phyloP scores from a whole-genome alignment of 2,797 vertebrate species.

The Epinephelus coioides region DNA sequence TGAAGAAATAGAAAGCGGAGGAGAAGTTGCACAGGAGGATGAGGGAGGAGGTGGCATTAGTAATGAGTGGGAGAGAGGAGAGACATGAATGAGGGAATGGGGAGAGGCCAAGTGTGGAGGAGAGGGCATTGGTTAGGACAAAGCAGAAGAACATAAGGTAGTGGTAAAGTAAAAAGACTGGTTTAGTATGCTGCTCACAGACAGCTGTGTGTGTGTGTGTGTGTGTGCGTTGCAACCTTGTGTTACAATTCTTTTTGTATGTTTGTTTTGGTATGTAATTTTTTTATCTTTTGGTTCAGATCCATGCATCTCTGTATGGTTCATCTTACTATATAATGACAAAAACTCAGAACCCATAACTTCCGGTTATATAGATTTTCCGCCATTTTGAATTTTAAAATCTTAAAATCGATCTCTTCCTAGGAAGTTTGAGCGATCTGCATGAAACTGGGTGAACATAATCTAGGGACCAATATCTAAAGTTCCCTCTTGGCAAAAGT shows the following conservation, averaged over 20 bases:
- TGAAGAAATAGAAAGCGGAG: not conserved
- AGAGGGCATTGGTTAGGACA: slow-evolving; percentile 31
- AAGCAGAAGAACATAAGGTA: slow-evolving; percentile 57
- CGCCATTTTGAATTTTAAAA: no score
- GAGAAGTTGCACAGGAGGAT: not conserved
- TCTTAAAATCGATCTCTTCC: no score
- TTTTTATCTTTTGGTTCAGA: not conserved
- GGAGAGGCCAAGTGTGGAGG: slow-evolving; percentile 2
- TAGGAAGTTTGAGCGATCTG: no score
- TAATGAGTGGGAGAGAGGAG: not conserved
- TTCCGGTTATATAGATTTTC: no score
- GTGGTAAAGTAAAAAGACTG: slow-evolving; percentile 47
- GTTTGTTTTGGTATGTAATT: not conserved
- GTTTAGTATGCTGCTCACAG: slow-evolving; percentile 60
- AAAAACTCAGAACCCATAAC: no score
- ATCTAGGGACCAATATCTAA: no score
- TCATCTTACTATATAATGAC: not conserved
- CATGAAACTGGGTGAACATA: no score
- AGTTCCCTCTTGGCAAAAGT: no score
- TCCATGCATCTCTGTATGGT: not conserved
- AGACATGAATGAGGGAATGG: not conserved
- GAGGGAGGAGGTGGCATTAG: not conserved
- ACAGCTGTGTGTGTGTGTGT: slow-evolving; percentile 11
- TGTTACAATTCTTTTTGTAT: not conserved
- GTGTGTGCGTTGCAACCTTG: not conserved